These are phyloP conservation scores for Corvus hawaiiensis DNA, from an alignment of 2,113 vertebrate genomes.

Conservation along the genomic window DNA sequence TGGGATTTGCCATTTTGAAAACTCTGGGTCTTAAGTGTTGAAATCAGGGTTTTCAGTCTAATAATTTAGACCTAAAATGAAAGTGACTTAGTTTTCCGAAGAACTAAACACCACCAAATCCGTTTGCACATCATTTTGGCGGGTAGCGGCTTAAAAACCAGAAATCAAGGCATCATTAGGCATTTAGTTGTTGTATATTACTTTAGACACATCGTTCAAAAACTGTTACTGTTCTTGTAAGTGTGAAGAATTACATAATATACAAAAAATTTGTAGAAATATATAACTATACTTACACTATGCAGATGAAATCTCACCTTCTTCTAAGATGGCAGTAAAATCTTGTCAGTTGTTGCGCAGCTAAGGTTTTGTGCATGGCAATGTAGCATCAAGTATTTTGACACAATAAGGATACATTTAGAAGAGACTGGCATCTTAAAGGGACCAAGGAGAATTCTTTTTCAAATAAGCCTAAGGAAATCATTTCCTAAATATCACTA, in stretches of 20 bases:
- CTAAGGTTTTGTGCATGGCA: background rate
- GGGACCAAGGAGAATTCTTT: background rate
- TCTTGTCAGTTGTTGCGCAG: background rate
- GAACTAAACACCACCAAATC: background rate
- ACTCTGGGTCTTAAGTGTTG: background rate
- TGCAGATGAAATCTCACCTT: background rate
- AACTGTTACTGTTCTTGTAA: background rate
- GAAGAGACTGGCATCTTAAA: background rate
- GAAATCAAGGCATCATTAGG: background rate
- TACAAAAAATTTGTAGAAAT: background rate
- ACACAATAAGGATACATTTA: fast-evolving
- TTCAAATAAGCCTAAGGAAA: background rate
- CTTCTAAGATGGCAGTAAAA: background rate
- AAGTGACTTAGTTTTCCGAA: background rate
- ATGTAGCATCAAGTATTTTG: too few species aligned
- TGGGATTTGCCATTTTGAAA: background rate
- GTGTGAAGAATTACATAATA: background rate
- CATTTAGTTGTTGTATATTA: background rate
- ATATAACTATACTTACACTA: background rate
- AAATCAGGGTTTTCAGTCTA: background rate
- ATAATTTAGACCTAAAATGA: background rate
- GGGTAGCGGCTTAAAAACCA: fast-evolving
- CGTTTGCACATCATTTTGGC: fast-evolving
- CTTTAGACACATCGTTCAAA: background rate
- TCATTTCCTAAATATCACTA: background rate